Base-by-base conservation (phyloP, 2,888 invertebrate genomes). In the Mythimna pallens region DNA sequence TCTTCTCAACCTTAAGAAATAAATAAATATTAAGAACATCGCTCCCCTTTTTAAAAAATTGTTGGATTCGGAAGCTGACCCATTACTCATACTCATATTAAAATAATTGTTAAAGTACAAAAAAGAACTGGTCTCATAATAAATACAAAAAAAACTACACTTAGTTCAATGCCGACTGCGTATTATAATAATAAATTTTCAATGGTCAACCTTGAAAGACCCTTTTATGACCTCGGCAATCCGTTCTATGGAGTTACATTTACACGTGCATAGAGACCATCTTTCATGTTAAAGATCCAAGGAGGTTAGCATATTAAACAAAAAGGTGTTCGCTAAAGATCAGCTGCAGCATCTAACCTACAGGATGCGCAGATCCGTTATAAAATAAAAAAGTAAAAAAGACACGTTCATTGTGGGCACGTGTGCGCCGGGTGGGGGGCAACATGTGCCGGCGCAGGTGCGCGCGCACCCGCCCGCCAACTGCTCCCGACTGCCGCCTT, bases 381-480 rank as follows among this genome's bases (percentile, higher is more conserved):
- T 65, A 40, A 54, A 78, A 79, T 81, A 79, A 85, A 86, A 76
- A 82, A 78, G 20, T 22, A n/a, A 68, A 76, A 78, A 71, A 65
- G 66, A 71, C 67, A 64, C 59, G 76, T 82, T 76, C 80, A 76
- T 71, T 79, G 73, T 73, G 64, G 66, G 79, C 72, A 78, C 86
- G 83, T 79, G 86, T 83, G 77, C n/a, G 81, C 63, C 81, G 77
- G 81, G 73, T 70, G 81, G 73, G 67, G 77, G 74, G 76, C 73
- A 80, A 85, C 88, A 89, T 89, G 86, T 88, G 89, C 80, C 62
- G 30, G 80, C 70, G 85, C 89, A 90, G 89, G 88, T 89, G 86
- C 78, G 81, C 76, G 65, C 72, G 71, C 88, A 86, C 80, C 85
- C 85, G 82, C 69, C 80, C 65, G 73, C 86, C 88, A 86, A 86